Evolutionary conservation across 2,888 invertebrate genomes (phyloP), one percentile per base, ranked within the genome.

Genomic region (Alviniconcha strummeri): DNA sequence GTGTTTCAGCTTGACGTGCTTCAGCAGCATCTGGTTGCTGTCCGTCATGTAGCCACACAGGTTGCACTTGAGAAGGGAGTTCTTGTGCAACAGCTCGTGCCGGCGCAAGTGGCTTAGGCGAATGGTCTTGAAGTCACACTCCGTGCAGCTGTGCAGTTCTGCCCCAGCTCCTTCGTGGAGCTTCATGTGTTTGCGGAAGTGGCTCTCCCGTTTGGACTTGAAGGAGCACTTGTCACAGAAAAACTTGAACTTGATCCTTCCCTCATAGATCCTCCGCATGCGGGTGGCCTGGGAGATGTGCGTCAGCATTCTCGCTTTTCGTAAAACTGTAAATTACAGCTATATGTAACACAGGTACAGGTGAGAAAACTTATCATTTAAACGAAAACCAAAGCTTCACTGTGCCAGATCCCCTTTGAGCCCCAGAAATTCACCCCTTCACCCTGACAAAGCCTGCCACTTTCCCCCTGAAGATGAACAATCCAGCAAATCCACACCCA

Each of bases 171-270:
- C 88, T 55, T 90, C 87, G 85, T 94, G 94, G 11, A 81, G 84
- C 5, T 90, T 88, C 86, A 92, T 88, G 87, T 94, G 94, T 72
- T 92, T 93, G 9, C 88, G 80, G 82, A 91, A 94, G 85, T 94
- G 94, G 88, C 94, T 94, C 83, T 92, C 92, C 64, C 94, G 89
- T 85, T 94, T 94, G n/a, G 93, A 93, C 87, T 94, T 94, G 86
- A 94, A 94, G 0, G 94, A 94, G 85, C 94, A 94, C n/a, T 90
- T 86, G 5, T 88, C 88, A 85, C 94, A 94, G 86, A 93, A 94
- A 87, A 91, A 93, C 86, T 94, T 94, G 85, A 90, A 94, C 86
- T 89, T 91, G 60, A 84, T 78, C 8, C 84, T 69, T n/a, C 82
- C 86, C 52, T 86, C 87, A 67, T 87, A 87, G 19, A 82, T 83